These are phyloP conservation scores for Rhyacophila evoluta DNA, from an alignment of 2,888 invertebrate species.

Conservation along the genomic window DNA sequence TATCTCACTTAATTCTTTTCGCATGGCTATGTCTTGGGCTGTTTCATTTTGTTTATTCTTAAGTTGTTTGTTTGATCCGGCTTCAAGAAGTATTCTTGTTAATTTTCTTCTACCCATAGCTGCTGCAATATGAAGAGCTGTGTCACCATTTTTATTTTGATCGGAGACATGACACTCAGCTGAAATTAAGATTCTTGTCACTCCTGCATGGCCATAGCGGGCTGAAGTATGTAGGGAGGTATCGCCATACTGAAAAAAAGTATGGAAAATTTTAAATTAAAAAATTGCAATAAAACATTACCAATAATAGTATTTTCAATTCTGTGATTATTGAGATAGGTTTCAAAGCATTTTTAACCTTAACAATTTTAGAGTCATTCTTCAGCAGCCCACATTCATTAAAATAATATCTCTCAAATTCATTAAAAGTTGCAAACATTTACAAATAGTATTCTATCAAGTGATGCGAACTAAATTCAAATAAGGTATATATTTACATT, in stretches of 20 bases:
- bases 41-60: conserved; percentile 91
- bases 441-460: no score
- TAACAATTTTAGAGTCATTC: no score
- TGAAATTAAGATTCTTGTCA: conserved; percentile 92
- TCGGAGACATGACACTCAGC: conserved; percentile 88
- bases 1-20: conserved; percentile 89
- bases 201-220: conserved; percentile 96
- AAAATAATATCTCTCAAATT: no score
- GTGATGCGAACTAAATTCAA: no score
- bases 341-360: no score
- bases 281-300: conserved; percentile 30
- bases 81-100: conserved; percentile 89
- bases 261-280: no score
- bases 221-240: conserved; percentile 95
- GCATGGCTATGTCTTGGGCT: conserved; percentile 87
- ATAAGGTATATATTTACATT: no score
- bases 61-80: conserved; percentile 77
- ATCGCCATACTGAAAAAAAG: conserved; percentile 86
- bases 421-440: no score
- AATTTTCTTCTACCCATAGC: conserved; percentile 94
- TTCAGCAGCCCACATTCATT: no score
- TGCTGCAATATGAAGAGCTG: conserved; percentile 92
- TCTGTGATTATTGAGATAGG: conserved; percentile 1
- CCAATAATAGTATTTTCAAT: not conserved
- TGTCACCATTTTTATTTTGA: conserved; percentile 96